A percentile compares a stretch with the other conserved stretches of the same genome.
phyloP scores from a whole-genome alignment of 2,797 vertebrate species.

The Paratrypauchen microcephalus region DNA sequence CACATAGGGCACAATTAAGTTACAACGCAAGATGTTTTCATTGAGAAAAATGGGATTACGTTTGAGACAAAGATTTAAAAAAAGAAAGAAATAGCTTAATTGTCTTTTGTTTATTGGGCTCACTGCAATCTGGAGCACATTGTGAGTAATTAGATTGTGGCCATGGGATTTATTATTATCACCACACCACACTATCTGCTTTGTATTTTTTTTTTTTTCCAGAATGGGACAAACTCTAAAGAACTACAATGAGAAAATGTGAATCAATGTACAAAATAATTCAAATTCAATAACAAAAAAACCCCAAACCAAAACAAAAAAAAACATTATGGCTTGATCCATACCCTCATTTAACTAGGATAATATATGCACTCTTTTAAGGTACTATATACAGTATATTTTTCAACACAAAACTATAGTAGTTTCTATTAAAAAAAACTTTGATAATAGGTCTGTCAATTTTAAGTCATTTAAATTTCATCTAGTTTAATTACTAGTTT shows the following conservation, averaged over 20 bases:
- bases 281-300: background rate
- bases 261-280: background rate
- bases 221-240: background rate
- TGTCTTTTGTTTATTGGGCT: background rate
- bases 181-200: background rate
- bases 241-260: background rate
- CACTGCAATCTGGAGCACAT: background rate
- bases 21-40: constrained; percentile 10
- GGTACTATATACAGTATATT: too few species aligned
- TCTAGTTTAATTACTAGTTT: too few species aligned
- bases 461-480: too few species aligned
- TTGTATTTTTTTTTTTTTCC: background rate
- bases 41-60: background rate
- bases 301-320: too few species aligned
- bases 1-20: constrained; percentile 14
- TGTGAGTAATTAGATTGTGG: constrained; percentile 10
- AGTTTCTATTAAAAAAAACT: too few species aligned
- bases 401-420: too few species aligned
- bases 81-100: background rate
- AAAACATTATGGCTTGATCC: too few species aligned
- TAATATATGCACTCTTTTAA: too few species aligned
- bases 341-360: too few species aligned
- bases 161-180: constrained; percentile 19
- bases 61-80: background rate
- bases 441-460: too few species aligned